Conservation (phyloP, 2,888 invertebrate species). For the Zelleria hepariella region DNA sequence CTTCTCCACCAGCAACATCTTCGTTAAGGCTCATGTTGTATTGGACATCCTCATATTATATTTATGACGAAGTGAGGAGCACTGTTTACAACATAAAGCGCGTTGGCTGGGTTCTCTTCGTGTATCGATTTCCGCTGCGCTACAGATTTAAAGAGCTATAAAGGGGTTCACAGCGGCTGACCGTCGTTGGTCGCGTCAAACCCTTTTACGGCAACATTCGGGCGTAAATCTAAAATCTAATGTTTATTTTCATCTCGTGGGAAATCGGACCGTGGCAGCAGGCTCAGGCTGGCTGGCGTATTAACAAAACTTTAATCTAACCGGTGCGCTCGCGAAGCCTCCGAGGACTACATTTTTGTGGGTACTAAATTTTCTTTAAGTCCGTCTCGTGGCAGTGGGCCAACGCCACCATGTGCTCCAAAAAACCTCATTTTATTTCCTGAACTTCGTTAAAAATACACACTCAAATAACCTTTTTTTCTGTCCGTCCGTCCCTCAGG, state of each 20-base stretch:
- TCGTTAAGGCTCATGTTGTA: no score
- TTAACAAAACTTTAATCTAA: slow-evolving; percentile 57
- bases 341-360: slow-evolving; percentile 41
- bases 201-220: slow-evolving; percentile 23
- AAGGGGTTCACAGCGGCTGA: background rate
- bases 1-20: no score
- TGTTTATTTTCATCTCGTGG: slow-evolving; percentile 40
- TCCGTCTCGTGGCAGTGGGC: slow-evolving; percentile 46
- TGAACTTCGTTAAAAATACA: slow-evolving; percentile 34
- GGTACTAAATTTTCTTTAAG: slow-evolving; percentile 57
- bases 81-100: background rate
- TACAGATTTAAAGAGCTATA: background rate
- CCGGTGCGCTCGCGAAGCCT: slow-evolving; percentile 27
- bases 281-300: slow-evolving; percentile 43
- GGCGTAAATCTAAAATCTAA: slow-evolving; percentile 31
- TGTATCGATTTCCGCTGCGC: background rate
- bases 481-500: background rate
- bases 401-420: slow-evolving; percentile 41
- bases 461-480: slow-evolving; percentile 7
- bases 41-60: no score
- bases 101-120: background rate
- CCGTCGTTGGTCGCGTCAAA: background rate
- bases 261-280: slow-evolving; percentile 37
- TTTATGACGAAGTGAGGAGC: no score
- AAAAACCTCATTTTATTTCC: slow-evolving; percentile 37